A percentile compares a stretch with the other conserved stretches of the same genome.
Evolutionary conservation across 2,888 invertebrate species (phyloP).

Genomic region (Metallyticus violacea): DNA sequence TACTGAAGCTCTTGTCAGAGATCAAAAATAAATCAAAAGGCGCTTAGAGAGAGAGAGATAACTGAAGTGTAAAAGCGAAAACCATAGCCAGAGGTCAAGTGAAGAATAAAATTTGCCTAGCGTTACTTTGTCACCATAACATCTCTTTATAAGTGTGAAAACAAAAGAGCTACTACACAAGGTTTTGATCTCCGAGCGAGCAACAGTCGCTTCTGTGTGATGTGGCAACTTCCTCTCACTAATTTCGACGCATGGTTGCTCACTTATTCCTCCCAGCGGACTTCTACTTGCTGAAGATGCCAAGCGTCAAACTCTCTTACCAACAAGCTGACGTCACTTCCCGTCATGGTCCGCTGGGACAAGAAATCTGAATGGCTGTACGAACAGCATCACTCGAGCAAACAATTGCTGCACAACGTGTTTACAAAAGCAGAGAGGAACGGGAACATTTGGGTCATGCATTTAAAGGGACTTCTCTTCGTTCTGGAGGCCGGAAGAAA

Average conservation of each 20-base stretch:
- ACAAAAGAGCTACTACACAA: background rate
- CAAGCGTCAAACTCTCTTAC: too few species aligned
- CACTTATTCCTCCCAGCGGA: too few species aligned
- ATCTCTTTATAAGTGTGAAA: background rate
- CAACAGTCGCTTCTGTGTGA: too few species aligned
- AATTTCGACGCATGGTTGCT: background rate
- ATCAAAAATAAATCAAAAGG: background rate
- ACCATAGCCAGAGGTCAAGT: background rate
- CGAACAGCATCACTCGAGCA: background rate
- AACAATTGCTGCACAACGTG: background rate
- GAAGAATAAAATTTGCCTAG: too few species aligned
- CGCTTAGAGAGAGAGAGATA: background rate
- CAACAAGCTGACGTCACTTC: slow-evolving; percentile 15
- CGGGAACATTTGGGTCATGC: too few species aligned
- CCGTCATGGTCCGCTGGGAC: slow-evolving; percentile 11
- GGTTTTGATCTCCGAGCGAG: too few species aligned
- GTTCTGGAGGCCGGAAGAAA: too few species aligned
- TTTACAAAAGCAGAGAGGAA: background rate
- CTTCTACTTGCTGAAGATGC: background rate
- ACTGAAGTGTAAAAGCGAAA: background rate
- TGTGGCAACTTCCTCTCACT: background rate
- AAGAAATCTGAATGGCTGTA: too few species aligned
- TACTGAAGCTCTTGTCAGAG: background rate
- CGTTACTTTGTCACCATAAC: background rate
- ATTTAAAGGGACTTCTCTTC: too few species aligned